phyloP scores from a whole-genome alignment of 2,888 invertebrate genomes.

The Spilosoma lubricipeda region DNA sequence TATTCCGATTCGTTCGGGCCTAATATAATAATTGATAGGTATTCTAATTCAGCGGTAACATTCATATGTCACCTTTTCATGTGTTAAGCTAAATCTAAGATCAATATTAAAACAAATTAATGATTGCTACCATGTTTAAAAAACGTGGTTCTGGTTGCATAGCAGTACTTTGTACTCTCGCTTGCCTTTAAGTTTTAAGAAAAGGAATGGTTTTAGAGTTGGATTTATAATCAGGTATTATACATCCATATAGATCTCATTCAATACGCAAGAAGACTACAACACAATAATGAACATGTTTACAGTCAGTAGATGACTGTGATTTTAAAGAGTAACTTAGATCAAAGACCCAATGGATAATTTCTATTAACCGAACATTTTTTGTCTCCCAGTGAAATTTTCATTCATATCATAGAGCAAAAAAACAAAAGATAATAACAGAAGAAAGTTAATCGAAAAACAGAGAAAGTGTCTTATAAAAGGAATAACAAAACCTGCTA shows the following conservation, averaged over 20 bases:
- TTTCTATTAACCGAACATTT: neutral
- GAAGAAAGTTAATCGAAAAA: constrained; percentile 1
- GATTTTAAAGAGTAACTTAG: neutral
- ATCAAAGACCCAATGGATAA: neutral
- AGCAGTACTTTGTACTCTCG: neutral
- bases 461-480: neutral
- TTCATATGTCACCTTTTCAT: neutral
- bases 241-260: no score
- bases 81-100: neutral
- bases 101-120: neutral
- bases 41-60: neutral
- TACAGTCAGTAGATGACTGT: no score
- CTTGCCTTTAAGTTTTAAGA: neutral
- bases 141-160: neutral
- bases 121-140: neutral
- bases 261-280: neutral
- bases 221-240: neutral
- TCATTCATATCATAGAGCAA: neutral
- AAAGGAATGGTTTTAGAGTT: neutral
- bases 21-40: constrained; percentile 59
- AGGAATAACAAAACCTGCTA: neutral
- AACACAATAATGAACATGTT: neutral
- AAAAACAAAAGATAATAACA: neutral
- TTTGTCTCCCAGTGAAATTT: neutral
- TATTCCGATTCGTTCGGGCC: constrained; percentile 46